Percentiles rank a stretch among this genome's conserved stretches.
Evolutionary conservation across 2,888 invertebrate species (phyloP).

Genomic region (Suillia variegata): DNA sequence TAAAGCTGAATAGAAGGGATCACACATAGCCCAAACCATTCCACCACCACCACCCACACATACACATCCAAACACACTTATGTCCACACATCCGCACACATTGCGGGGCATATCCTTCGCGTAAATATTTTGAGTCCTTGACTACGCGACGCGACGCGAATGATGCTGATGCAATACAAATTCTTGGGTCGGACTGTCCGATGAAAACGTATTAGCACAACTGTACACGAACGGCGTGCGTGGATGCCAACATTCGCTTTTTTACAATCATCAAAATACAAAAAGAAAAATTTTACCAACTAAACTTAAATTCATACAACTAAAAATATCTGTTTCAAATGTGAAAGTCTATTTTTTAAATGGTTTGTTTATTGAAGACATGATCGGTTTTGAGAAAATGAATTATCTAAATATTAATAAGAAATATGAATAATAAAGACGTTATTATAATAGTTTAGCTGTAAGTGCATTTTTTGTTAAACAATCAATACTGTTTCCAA

Average conservation of each 20-base stretch:
- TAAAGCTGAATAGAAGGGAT: constrained; percentile 52
- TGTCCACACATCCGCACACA: constrained; percentile 47
- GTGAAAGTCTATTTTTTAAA: too few relatives aligned
- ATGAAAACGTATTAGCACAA: constrained; percentile 48
- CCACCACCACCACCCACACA: constrained; percentile 27
- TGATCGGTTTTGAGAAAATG: too few relatives aligned
- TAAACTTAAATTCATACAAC: too few relatives aligned
- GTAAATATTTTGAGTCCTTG: constrained; percentile 53
- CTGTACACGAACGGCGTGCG: constrained; percentile 45
- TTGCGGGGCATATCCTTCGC: constrained; percentile 39
- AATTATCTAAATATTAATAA: too few relatives aligned
- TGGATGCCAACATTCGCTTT: constrained; percentile 11
- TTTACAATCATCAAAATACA: constrained; percentile 26
- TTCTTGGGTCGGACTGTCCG: constrained; percentile 51
- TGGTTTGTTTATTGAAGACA: too few relatives aligned
- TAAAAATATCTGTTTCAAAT: too few relatives aligned
- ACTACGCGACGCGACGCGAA: constrained; percentile 46
- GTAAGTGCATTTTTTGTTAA: too few relatives aligned
- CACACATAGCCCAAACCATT: constrained; percentile 44
- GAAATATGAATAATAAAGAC: too few relatives aligned
- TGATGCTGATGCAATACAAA: constrained; percentile 50
- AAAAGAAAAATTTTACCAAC: constrained; percentile 19
- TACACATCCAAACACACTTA: constrained; percentile 33
- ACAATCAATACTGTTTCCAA: too few relatives aligned
- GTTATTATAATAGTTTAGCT: too few relatives aligned